phyloP scores from a whole-genome alignment of 2,797 vertebrate genomes.

The Halcyon smyrnensis region DNA sequence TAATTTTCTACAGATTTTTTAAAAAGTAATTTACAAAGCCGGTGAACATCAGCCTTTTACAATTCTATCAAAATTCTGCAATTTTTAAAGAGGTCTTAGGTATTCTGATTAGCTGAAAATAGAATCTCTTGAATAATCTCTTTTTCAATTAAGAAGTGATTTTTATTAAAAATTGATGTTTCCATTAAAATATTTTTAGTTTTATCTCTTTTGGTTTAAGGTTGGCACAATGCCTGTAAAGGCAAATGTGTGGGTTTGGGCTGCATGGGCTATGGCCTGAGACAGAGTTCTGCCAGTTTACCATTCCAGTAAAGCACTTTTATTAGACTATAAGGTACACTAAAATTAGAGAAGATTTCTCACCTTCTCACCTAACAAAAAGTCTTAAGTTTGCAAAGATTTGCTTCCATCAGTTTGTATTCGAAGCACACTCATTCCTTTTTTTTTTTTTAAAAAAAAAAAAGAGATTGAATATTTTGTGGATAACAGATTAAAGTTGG shows the following conservation, averaged over 20 bases:
- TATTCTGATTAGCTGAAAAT: neutral
- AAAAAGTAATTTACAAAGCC: neutral
- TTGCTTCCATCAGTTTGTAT: neutral
- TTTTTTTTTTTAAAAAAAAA: neutral
- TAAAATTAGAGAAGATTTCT: neutral
- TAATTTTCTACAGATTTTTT: neutral
- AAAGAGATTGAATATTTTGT: neutral
- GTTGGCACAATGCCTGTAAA: neutral
- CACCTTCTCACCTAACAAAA: neutral
- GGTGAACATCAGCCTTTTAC: neutral
- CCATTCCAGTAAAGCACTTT: neutral
- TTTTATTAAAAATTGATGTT: neutral
- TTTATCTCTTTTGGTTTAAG: neutral
- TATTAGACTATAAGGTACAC: neutral
- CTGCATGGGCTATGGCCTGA: neutral
- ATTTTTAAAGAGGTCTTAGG: neutral
- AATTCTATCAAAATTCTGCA: neutral
- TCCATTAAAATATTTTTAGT: neutral
- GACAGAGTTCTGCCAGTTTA: neutral
- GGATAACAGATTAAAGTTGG: neutral
- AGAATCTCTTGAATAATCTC: neutral
- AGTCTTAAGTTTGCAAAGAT: fast-evolving
- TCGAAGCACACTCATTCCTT: fast-evolving
- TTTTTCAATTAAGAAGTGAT: neutral
- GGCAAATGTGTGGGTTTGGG: neutral